Conservation (phyloP, 2,113 vertebrate genomes). For the Tetrao urogallus region DNA sequence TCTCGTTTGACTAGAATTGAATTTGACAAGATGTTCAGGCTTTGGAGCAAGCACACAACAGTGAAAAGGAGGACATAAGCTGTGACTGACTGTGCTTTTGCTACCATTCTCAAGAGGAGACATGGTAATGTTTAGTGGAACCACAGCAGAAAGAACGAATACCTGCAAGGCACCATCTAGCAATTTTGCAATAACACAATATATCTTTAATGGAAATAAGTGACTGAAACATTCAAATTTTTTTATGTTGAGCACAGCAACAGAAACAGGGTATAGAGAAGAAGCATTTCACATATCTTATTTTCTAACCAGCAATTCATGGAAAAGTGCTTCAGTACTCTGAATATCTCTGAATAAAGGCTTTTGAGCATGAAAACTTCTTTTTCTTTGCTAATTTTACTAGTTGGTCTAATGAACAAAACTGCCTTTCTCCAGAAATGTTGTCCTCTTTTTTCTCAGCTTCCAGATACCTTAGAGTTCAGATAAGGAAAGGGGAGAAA, state of each 20-base stretch:
- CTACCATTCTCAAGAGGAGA: background rate
- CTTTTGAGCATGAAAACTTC: background rate
- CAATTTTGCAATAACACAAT: background rate
- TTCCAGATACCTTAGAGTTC: background rate
- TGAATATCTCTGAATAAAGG: conserved; percentile 8
- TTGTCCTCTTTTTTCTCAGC: background rate
- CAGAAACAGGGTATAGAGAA: background rate
- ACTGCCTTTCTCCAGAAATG: background rate
- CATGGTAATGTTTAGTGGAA: background rate
- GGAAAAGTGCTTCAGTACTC: background rate
- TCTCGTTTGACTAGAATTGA: background rate
- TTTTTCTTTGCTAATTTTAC: background rate
- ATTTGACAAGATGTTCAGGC: background rate
- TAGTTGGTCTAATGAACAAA: background rate
- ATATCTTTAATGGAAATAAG: background rate
- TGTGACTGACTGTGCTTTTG: background rate
- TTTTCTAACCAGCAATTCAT: background rate
- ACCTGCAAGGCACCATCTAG: background rate
- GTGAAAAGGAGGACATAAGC: background rate
- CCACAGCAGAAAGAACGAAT: background rate
- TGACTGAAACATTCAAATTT: background rate
- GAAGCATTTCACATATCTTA: background rate
- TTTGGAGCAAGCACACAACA: background rate
- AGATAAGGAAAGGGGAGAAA: background rate
- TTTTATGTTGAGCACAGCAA: background rate